Evolutionary conservation across 2,797 vertebrate genomes (phyloP).

Genomic region (Falco columbarius): DNA sequence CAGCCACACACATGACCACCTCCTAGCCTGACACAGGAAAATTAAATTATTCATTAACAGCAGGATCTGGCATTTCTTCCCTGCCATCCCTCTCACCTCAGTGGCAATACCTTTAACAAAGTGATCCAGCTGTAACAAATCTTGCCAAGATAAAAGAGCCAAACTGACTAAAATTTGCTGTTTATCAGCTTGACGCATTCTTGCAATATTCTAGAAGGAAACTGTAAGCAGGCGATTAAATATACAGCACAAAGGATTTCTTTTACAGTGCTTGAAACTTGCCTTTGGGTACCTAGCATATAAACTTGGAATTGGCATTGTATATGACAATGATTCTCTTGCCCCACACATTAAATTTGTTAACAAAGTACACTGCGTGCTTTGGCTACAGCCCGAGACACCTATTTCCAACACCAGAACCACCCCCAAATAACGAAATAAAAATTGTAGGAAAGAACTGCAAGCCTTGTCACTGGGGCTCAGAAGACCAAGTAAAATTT

Average conservation of each 20-base stretch:
- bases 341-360: background rate
- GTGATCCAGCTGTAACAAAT: background rate
- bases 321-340: background rate
- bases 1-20: background rate
- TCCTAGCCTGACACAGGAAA: background rate
- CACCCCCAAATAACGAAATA: background rate
- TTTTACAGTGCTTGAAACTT: background rate
- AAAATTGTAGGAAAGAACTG: background rate
- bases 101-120: background rate
- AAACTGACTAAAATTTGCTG: background rate
- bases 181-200: background rate
- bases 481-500: background rate
- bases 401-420: background rate
- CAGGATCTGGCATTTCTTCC: background rate
- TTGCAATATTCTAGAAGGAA: background rate
- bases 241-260: background rate
- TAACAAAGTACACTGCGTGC: background rate
- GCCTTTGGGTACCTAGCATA: background rate
- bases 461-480: background rate
- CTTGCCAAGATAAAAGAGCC: fast-evolving
- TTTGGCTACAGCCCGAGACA: constrained; percentile 13
- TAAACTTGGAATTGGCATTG: background rate
- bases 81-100: background rate
- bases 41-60: background rate
- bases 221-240: background rate